phyloP scores from a whole-genome alignment of 2,797 vertebrate species.

The Microchirus variegatus region DNA sequence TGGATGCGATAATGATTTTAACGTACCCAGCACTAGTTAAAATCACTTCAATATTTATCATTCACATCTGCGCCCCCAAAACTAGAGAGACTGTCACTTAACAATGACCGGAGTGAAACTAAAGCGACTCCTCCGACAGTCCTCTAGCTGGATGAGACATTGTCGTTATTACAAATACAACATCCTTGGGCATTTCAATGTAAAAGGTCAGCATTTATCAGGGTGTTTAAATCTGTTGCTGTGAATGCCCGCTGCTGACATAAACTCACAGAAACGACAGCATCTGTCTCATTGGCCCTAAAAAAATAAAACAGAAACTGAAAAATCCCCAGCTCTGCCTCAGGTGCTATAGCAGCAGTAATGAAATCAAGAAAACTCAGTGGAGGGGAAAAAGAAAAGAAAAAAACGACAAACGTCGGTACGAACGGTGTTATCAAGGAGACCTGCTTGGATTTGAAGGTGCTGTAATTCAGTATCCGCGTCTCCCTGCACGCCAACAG shows the following conservation, averaged over 20 bases:
- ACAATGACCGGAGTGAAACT: too few species aligned
- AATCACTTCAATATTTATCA: too few species aligned
- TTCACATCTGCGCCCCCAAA: too few species aligned
- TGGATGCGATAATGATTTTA: too few species aligned
- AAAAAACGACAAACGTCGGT: too few species aligned
- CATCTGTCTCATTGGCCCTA: slow-evolving; percentile 8
- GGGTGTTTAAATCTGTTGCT: slow-evolving; percentile 5
- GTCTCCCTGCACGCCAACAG: neutral
- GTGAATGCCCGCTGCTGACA: slow-evolving; percentile 4
- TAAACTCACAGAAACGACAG: slow-evolving; percentile 4
- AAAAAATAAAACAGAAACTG: neutral
- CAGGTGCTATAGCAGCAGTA: neutral
- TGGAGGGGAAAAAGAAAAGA: too few species aligned
- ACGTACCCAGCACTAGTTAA: too few species aligned
- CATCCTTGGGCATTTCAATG: slow-evolving; percentile 14
- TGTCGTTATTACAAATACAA: slow-evolving; percentile 4
- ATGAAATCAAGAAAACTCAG: slow-evolving; percentile 7
- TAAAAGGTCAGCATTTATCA: slow-evolving; percentile 17
- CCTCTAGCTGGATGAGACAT: neutral
- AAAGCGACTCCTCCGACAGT: too few species aligned
- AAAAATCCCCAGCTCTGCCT: neutral
- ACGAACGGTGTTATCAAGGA: neutral
- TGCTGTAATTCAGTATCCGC: neutral
- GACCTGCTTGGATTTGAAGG: neutral
- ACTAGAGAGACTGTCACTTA: too few species aligned